These are phyloP conservation scores for Dicrostonyx torquatus DNA, from an alignment of 2,797 vertebrate genomes.

Conservation along the genomic window DNA sequence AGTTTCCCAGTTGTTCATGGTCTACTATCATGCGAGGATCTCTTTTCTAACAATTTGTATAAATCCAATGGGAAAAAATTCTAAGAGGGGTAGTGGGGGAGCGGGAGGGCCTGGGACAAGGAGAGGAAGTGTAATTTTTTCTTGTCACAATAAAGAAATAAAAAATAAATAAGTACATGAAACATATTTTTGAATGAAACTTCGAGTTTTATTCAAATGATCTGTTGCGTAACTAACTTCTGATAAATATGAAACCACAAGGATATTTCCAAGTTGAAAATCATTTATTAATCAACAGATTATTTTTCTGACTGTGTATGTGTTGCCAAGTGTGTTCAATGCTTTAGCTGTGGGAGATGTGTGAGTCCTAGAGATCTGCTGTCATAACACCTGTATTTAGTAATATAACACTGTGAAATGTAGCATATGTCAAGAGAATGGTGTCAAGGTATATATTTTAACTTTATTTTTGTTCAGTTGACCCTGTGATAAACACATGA, in stretches of 20 bases:
- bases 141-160: too few relatives aligned
- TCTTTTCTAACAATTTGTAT: not conserved
- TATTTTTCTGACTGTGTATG: not conserved
- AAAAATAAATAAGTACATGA: not conserved
- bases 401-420: not conserved
- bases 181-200: not conserved
- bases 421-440: not conserved
- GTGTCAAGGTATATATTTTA: not conserved
- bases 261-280: not conserved
- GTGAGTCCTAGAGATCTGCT: not conserved
- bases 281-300: not conserved
- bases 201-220: not conserved
- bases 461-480: not conserved
- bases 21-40: not conserved
- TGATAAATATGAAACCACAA: slow-evolving; percentile 15
- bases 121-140: too few relatives aligned
- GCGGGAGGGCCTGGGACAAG: too few relatives aligned
- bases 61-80: not conserved
- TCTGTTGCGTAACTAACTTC: not conserved
- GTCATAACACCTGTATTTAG: not conserved
- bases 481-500: not conserved
- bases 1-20: not conserved
- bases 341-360: not conserved
- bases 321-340: not conserved
- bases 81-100: too few relatives aligned